Evolutionary conservation across 2,888 invertebrate species (phyloP).

Genomic region (Bellardia bayeri): DNA sequence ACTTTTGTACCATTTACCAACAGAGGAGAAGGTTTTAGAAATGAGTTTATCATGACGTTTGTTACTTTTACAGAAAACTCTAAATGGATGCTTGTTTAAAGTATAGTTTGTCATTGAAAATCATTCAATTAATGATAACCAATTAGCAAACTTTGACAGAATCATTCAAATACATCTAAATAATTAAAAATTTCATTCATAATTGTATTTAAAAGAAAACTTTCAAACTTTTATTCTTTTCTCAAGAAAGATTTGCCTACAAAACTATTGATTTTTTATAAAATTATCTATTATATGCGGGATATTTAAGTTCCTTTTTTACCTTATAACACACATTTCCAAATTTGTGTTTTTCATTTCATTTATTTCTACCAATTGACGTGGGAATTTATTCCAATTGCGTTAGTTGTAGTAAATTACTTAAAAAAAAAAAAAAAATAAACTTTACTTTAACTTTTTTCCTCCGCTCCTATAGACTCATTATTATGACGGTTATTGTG

Average conservation of each 20-base stretch:
- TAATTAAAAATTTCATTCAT: too few relatives aligned
- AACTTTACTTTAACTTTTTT: background rate
- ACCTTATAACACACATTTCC: background rate
- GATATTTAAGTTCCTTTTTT: background rate
- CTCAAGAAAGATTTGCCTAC: too few relatives aligned
- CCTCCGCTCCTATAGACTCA: constrained; percentile 35
- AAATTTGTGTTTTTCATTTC: background rate
- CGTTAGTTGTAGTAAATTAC: constrained; percentile 13
- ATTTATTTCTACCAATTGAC: background rate
- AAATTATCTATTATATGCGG: too few relatives aligned
- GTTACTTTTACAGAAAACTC: background rate
- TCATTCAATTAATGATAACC: too few relatives aligned
- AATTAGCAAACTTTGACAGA: too few relatives aligned
- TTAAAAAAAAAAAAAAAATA: constrained; percentile 23
- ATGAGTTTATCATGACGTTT: background rate
- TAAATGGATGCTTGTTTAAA: background rate
- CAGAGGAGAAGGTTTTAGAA: background rate
- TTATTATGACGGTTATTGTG: constrained; percentile 57
- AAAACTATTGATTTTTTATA: too few relatives aligned
- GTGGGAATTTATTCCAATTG: constrained; percentile 46
- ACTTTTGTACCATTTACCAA: background rate
- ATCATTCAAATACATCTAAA: too few relatives aligned
- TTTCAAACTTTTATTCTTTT: too few relatives aligned
- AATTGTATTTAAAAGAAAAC: too few relatives aligned
- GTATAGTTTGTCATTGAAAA: too few relatives aligned